Percentiles rank a stretch among this genome's conserved stretches.
phyloP scores from a whole-genome alignment of 1,140 invertebrate genomes.

The Lasioglossum baleicum region DNA sequence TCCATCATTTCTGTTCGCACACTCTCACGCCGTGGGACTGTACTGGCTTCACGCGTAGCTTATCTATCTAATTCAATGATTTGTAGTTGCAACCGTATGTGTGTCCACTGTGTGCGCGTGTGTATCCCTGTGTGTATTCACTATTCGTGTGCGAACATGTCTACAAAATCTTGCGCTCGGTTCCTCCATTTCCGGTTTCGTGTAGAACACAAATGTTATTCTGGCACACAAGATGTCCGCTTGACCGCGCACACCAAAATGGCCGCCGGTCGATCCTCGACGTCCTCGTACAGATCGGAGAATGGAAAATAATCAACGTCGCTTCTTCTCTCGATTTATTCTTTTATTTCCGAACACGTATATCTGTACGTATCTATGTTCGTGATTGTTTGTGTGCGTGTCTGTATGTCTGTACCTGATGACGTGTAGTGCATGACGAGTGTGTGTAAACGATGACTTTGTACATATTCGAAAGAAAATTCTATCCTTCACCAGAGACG shows the following conservation, averaged over 20 bases:
- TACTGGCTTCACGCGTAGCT: conserved; percentile 73
- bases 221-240: neutral
- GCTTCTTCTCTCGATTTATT: too few species aligned
- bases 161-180: neutral
- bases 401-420: neutral
- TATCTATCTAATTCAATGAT: conserved; percentile 72
- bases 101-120: neutral
- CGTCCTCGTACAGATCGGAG: neutral
- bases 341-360: too few species aligned
- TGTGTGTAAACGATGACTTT: conserved; percentile 58
- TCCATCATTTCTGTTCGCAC: conserved; percentile 46
- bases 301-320: neutral
- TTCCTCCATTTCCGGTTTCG: neutral
- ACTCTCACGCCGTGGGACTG: conserved; percentile 70
- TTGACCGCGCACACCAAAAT: neutral
- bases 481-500: conserved; percentile 32
- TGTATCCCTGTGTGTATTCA: neutral
- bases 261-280: neutral
- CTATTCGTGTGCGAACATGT: neutral
- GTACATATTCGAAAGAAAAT: conserved; percentile 58
- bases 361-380: neutral
- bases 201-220: neutral
- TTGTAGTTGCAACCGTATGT: conserved; percentile 43
- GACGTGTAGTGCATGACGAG: conserved; percentile 3
- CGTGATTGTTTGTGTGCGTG: conserved; percentile 5